Base-by-base conservation (phyloP, 2,888 invertebrate genomes). In the Daptonema setosum region DNA sequence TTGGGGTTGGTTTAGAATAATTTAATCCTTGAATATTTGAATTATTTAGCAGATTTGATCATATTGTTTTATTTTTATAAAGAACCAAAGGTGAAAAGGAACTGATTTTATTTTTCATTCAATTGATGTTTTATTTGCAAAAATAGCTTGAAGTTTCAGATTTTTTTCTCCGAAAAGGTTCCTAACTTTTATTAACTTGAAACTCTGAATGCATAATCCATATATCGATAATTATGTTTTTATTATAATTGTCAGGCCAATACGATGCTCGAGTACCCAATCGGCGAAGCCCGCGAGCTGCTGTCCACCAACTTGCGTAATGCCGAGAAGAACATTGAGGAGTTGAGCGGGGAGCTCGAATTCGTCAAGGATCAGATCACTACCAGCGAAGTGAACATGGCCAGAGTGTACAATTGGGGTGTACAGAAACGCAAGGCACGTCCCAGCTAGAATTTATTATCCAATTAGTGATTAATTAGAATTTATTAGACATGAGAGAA, bases 361-460 rank as follows among this genome's bases (percentile, higher is more conserved):
- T 93, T 88, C 73, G 76, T 93, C 57, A 80, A 91, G 68, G 93
- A 95, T 77, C 95, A 95, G 74, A 84, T 87, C 68, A 97, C 95
- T 22, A 95, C 91, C 25, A 87, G 88, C 52, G 95, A 97, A 80
- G 95, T 95, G 28, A 95, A 93, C 72, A 91, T 95, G 87, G 93
- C 95, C 30, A 78, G 95, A 70, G 87, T 95, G 28, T 91, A 86
- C 72, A 95, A 95, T 73, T 93, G 91, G 91, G 87, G 91, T 75
- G 88, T 95, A 2, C 91, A 90, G 72, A 80, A 82, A 69, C 80
- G 87, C 62, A 84, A 87, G 73, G 26, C 26, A 17, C 50, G 26
- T 24, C 81, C 47, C 5, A 47, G 3, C 47, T 22, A 11, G 5
- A 11, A 47, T 17, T 11, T 17, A 35, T 11, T 17, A 35, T 35